phyloP scores from a whole-genome alignment of 1,140 invertebrate species.

The Formica selysi region DNA sequence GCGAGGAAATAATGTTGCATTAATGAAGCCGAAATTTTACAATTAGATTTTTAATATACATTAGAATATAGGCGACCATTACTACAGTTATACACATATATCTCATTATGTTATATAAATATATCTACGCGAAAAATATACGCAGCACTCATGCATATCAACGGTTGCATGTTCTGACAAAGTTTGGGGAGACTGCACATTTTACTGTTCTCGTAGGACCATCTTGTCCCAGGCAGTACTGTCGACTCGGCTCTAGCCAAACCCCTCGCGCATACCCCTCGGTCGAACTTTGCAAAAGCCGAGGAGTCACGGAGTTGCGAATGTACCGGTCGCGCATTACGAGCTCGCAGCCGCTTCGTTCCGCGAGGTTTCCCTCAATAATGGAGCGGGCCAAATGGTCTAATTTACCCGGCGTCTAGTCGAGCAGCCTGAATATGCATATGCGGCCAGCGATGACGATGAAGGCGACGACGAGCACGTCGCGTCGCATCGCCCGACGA shows the following conservation, averaged over 20 bases:
- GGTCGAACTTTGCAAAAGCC: slow-evolving; percentile 72
- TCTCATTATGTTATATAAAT: neutral
- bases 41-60: neutral
- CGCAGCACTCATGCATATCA: neutral
- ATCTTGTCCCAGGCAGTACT: slow-evolving; percentile 28
- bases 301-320: slow-evolving; percentile 75
- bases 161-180: neutral
- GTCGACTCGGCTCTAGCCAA: slow-evolving; percentile 17
- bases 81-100: neutral
- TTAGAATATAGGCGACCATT: neutral
- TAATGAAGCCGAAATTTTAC: neutral
- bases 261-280: neutral
- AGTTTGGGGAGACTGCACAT: slow-evolving; percentile 29
- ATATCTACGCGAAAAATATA: neutral
- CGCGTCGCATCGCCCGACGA: slow-evolving; percentile 9
- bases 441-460: slow-evolving; percentile 55
- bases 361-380: slow-evolving; percentile 79
- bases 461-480: slow-evolving; percentile 42
- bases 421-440: slow-evolving; percentile 79
- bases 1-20: neutral
- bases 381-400: slow-evolving; percentile 80
- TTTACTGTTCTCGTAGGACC: slow-evolving; percentile 53
- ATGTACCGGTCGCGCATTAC: slow-evolving; percentile 69
- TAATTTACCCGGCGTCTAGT: slow-evolving; percentile 80
- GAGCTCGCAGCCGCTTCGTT: slow-evolving; percentile 66